Evolutionary conservation across 2,797 vertebrate species (phyloP).

Genomic region (Gymnoscopelus braueri): DNA sequence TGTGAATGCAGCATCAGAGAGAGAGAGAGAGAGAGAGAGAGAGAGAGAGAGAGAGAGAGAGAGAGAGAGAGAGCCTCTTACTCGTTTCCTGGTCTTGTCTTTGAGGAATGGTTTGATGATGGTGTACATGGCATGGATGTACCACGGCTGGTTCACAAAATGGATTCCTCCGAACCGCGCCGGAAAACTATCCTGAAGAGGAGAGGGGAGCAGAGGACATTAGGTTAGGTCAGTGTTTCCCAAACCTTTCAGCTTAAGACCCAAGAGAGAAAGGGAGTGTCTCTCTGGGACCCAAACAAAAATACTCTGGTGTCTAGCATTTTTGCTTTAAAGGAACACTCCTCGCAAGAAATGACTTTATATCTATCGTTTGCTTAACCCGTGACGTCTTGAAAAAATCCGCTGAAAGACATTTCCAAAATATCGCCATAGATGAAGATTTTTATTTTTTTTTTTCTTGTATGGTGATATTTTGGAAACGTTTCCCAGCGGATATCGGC

Average conservation of each 20-base stretch:
- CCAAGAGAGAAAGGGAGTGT: neutral
- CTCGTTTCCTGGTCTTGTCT: constrained; percentile 98
- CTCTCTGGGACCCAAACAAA: neutral
- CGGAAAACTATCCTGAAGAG: constrained; percentile 93
- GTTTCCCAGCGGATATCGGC: no score
- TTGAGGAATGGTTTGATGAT: constrained; percentile 98
- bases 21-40: neutral
- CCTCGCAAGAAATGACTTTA: no score
- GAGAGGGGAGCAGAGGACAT: constrained; percentile 11
- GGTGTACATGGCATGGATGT: constrained; percentile 97
- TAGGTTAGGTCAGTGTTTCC: no score
- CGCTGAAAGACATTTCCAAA: no score
- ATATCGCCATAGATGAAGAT: no score
- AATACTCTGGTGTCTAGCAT: no score
- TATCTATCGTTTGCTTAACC: no score
- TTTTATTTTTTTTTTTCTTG: no score
- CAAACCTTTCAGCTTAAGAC: neutral
- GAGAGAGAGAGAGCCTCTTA: constrained; percentile 58
- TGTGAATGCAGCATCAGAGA: no score
- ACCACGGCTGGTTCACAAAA: constrained; percentile 99
- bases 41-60: neutral
- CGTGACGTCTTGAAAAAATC: no score
- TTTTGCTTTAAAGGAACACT: no score
- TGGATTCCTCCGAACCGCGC: constrained; percentile 98
- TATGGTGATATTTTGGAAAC: no score